Evolutionary conservation across 2,113 vertebrate genomes (phyloP).

Genomic region (Kryptolebias marmoratus): DNA sequence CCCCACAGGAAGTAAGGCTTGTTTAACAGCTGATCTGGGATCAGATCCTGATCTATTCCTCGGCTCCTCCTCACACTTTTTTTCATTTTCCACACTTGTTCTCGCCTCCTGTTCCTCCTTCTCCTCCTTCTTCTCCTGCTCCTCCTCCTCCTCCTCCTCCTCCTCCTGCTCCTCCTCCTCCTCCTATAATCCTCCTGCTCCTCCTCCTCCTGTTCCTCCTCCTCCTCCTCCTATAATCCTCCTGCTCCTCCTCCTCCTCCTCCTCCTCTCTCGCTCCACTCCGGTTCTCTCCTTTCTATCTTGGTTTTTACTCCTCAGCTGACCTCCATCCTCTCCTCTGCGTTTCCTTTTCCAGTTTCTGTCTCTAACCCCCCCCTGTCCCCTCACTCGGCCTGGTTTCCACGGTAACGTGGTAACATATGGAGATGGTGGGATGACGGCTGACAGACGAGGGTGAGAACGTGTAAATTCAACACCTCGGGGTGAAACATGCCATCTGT

Average conservation of each 20-base stretch:
- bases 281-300: too few species aligned
- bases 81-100: neutral
- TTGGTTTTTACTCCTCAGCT: neutral
- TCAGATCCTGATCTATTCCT: neutral
- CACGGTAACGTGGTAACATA: constrained; percentile 49
- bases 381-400: constrained; percentile 17
- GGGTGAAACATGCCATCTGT: constrained; percentile 30
- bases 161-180: too few species aligned
- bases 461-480: constrained; percentile 44
- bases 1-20: neutral
- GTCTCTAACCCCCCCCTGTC: neutral
- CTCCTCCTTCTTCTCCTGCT: neutral
- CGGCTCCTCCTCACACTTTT: too few species aligned
- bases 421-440: constrained; percentile 42
- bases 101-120: neutral
- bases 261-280: too few species aligned
- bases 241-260: too few species aligned
- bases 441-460: constrained; percentile 26
- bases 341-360: too few species aligned
- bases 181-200: neutral
- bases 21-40: neutral
- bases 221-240: too few species aligned
- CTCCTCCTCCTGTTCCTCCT: neutral
- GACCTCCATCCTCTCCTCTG: neutral
- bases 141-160: neutral